These are phyloP conservation scores for Conus betulinus DNA, from an alignment of 1,140 invertebrate genomes.

Conservation along the genomic window DNA sequence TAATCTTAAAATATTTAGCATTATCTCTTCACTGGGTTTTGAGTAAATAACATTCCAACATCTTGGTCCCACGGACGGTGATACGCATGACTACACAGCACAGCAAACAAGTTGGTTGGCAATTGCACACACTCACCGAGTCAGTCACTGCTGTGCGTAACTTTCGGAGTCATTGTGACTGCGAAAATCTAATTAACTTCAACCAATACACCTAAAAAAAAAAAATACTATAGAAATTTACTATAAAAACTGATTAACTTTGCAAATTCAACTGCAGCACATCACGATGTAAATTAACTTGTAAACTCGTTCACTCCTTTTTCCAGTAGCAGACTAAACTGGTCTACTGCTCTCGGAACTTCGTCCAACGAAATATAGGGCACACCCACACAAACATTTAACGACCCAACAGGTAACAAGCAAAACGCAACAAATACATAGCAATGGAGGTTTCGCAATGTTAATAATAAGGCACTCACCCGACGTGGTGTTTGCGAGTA, in stretches of 20 bases:
- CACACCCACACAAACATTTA: constrained; percentile 19
- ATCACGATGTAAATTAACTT: neutral
- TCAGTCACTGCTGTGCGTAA: too few relatives aligned
- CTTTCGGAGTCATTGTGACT: too few relatives aligned
- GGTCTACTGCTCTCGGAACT: constrained; percentile 16
- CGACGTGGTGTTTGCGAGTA: neutral
- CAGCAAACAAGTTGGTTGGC: neutral
- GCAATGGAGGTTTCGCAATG: neutral
- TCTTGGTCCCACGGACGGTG: neutral
- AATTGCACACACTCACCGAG: too few relatives aligned
- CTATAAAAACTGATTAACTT: too few relatives aligned
- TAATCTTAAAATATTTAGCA: too few relatives aligned
- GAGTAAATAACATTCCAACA: too few relatives aligned
- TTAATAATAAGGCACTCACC: constrained; percentile 20
- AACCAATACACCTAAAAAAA: neutral
- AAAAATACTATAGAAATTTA: neutral
- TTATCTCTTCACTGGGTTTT: too few relatives aligned
- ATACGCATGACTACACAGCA: neutral
- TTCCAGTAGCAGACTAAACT: neutral
- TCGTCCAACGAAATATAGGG: constrained; percentile 7
- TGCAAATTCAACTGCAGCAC: too few relatives aligned
- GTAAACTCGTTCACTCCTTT: neutral
- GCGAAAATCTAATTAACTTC: too few relatives aligned
- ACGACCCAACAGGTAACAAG: neutral
- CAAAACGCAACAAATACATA: neutral